phyloP scores from a whole-genome alignment of 2,888 invertebrate genomes.

The Magallana nippona region DNA sequence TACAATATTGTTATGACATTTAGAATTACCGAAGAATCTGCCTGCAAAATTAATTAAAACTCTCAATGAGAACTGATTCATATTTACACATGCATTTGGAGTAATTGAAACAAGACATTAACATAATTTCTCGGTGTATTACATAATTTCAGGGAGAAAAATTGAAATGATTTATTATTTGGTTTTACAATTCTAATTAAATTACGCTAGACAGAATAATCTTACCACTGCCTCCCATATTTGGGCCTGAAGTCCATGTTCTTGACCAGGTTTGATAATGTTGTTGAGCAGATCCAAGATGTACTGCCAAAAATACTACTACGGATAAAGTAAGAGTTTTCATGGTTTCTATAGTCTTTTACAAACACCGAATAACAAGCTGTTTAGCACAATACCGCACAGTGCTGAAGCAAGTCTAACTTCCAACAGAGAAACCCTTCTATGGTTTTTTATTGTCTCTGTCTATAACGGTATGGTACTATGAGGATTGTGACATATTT shows the following conservation, averaged over 20 bases:
- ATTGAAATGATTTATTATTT: no score
- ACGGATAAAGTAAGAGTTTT: background rate
- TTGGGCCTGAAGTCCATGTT: background rate
- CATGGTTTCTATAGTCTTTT: background rate
- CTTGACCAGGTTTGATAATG: background rate
- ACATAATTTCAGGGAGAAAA: no score
- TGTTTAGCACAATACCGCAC: no score
- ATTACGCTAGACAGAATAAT: background rate
- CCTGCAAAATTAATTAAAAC: no score
- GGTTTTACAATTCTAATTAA: no score
- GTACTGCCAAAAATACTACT: background rate
- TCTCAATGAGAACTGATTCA: no score
- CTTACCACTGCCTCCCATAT: background rate
- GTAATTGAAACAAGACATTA: no score
- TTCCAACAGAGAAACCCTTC: background rate
- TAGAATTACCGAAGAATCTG: no score
- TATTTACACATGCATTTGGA: no score
- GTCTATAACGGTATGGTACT: background rate
- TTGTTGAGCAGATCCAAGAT: constrained; percentile 2
- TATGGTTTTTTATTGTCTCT: background rate
- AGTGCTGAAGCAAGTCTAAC: background rate
- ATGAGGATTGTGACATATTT: constrained; percentile 10
- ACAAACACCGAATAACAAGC: background rate
- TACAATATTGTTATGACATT: no score
- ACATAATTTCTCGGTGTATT: no score